Evolutionary conservation across 1,140 invertebrate genomes (phyloP).

Genomic region (Brachionus paranguensis): DNA sequence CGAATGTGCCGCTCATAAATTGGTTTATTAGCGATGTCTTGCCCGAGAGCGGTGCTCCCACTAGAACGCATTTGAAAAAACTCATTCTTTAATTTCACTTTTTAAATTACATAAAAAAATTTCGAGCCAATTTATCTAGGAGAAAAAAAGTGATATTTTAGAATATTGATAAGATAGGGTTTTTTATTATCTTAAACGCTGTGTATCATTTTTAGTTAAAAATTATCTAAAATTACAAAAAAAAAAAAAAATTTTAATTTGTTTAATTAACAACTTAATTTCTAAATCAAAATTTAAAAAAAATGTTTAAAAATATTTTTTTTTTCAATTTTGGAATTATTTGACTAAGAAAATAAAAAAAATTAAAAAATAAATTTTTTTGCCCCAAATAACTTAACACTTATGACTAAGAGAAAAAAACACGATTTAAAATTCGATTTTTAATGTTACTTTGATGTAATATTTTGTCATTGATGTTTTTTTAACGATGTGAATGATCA

Average conservation of each 20-base stretch:
- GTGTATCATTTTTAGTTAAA: neutral
- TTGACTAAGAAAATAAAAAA: no score
- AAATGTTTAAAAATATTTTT: no score
- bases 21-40: neutral
- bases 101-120: neutral
- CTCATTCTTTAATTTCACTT: neutral
- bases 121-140: neutral
- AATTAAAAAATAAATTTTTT: no score
- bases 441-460: neutral
- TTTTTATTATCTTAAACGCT: neutral
- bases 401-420: neutral
- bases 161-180: neutral
- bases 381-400: no score
- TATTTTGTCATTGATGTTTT: neutral
- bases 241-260: neutral
- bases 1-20: conserved; percentile 8
- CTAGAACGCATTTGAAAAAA: neutral
- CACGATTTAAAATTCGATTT: neutral
- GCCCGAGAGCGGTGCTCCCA: neutral
- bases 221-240: neutral
- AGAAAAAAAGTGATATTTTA: neutral
- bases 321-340: no score
- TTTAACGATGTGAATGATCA: neutral
- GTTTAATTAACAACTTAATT: no score
- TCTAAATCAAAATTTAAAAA: no score